Base-by-base conservation (phyloP, 2,888 invertebrate species). In the Matsumyia berberina region DNA sequence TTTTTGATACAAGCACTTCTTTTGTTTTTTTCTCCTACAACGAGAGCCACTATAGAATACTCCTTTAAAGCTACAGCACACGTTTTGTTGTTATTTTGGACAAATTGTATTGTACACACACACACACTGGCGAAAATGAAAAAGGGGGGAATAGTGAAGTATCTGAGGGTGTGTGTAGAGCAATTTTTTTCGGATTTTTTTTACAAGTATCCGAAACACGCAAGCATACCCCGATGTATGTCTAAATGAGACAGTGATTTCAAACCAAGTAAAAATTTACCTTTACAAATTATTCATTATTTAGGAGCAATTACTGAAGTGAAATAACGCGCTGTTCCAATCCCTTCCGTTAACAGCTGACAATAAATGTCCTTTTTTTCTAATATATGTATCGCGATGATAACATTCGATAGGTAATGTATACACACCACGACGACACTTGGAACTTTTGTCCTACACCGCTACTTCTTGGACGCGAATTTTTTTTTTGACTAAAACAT, bases 71-170 rank as follows among this genome's bases (percentile, higher is more conserved):
- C 77, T 74, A 66, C 46, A 62, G 29, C 51, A 72, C 67, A 77
- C 60, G 73, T 78, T 83, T 72, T 82, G 72, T 82, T 83, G 78
- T 83, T 83, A 78, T 83, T 83, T 83, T 83, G 73, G 67, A 69
- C 49, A 73, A 72, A 60, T 72, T 62, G 35, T 64, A 19, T 72
- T 62, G 35, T 64, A 19, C 53, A 67, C 67, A 78, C 44, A 83
- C 42, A 46, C 73, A 78, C 53, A 60, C 70, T 55, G 17, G 31
- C 55, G 33, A 62, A n/a, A n/a, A 67, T 6, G 33, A 74, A 62
- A 78, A 62, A 73, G 24, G 46, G 60, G 67, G 57, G 44, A n/a
- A n/a, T n/a, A 69, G 66, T 78, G 24, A 73, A 72, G 72, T 83
- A 53, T 73, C 69, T 78, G 35, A 78, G 78, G 73, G 83, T 73